phyloP scores from a whole-genome alignment of 2,888 invertebrate genomes.

The Himalopsyche anomala region DNA sequence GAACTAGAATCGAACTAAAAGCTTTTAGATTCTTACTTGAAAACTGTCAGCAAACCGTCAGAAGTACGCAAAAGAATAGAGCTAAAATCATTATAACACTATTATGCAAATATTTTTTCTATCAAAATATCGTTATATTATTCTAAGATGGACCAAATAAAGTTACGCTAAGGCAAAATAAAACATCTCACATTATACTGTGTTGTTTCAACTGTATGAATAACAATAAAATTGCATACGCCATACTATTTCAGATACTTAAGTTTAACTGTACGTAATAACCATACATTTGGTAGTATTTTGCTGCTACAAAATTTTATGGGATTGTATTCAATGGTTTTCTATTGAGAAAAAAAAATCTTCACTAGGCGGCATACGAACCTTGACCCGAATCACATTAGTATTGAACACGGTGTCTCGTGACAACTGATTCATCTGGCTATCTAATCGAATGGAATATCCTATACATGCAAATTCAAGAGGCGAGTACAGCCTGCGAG shows the following conservation, averaged over 20 bases:
- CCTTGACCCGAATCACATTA: conserved; percentile 63
- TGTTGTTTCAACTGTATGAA: no score
- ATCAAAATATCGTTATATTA: no score
- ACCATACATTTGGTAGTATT: background rate
- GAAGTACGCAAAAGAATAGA: no score
- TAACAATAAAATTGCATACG: background rate
- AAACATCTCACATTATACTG: no score
- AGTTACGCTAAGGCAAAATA: no score
- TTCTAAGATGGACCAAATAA: no score
- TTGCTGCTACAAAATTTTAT: conserved; percentile 5
- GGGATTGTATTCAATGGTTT: conserved; percentile 4
- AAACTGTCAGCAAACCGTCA: no score
- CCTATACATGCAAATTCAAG: conserved; percentile 64
- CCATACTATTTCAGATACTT: background rate
- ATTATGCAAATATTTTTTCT: no score
- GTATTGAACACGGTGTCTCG: conserved; percentile 64
- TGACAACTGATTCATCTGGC: conserved; percentile 65
- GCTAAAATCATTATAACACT: no score
- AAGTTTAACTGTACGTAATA: background rate
- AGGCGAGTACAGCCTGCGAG: conserved; percentile 44
- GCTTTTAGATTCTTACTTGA: no score
- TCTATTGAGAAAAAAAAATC: conserved; percentile 24
- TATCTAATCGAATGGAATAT: conserved; percentile 63
- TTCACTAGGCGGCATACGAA: conserved; percentile 47
- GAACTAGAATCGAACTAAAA: no score